These are phyloP conservation scores for Nymphalis io DNA, from an alignment of 1,140 invertebrate genomes.

Conservation along the genomic window DNA sequence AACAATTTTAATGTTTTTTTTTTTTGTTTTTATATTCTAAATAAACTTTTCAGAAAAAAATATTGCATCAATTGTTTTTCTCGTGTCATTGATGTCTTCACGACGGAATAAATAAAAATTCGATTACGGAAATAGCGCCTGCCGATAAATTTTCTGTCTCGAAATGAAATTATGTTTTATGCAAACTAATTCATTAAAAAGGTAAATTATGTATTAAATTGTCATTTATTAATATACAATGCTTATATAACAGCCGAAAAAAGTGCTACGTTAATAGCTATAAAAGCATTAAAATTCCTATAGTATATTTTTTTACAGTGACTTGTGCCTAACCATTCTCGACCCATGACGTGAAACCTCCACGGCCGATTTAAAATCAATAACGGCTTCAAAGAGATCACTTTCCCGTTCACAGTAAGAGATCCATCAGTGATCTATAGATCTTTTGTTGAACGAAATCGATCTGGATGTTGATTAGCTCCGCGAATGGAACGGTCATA, in stretches of 20 bases:
- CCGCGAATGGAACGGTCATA: constrained; percentile 53
- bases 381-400: constrained; percentile 69
- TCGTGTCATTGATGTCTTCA: no score
- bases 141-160: no score
- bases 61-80: neutral
- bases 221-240: neutral
- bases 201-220: neutral
- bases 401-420: constrained; percentile 73
- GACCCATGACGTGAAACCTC: constrained; percentile 55
- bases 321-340: constrained; percentile 48
- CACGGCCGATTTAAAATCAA: constrained; percentile 74
- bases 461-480: constrained; percentile 66
- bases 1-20: constrained; percentile 9
- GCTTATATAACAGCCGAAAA: neutral
- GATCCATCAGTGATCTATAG: constrained; percentile 73
- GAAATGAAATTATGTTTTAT: no score
- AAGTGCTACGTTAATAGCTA: neutral
- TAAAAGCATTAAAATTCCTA: constrained; percentile 1
- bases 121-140: no score
- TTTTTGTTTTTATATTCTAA: neutral
- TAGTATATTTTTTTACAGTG: constrained; percentile 20
- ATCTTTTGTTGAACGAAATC: constrained; percentile 71
- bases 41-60: neutral
- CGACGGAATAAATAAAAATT: no score
- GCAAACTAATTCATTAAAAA: no score